Evolutionary conservation across 2,797 vertebrate genomes (phyloP), one percentile per base, ranked within the genome.

Genomic region (Cyprinella venusta): DNA sequence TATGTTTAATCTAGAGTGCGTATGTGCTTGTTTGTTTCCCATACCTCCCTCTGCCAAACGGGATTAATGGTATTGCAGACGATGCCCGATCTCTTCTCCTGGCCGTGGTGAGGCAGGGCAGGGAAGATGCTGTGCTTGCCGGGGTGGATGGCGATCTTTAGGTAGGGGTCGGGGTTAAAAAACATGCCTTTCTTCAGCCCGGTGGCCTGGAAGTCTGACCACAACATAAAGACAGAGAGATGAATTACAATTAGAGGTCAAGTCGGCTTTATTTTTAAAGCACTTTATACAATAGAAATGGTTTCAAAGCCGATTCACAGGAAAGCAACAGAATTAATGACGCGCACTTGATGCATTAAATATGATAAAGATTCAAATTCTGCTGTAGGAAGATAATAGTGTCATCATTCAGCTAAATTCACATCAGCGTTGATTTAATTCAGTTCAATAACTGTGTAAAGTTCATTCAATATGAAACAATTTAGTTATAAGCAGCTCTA

Each of bases 121-220:
- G 96, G 96, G 86, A 97, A 96, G 90, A 97, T 97, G 91, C 96
- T 97, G 19, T 96, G 95, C 54, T 96, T 96, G 81, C 96, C 96
- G 13, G 96, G 96, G 87, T 96, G 96, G 86, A 97, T 97, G 69
- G 96, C 95, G 88, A 97, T 96, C 93, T 97, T 97, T 88, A 97
- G 92, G 72, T 97, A 97, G 56, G 96, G 96, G 69, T 97, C 96
- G 8, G 96, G 96, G 88, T 96, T 96, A 89, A 96, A 97, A 90
- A 97, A 97, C 96, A 96, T 97, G 45, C 96, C 96, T 90, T 97
- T 96, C 93, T 97, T 96, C 89, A 97, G 90, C 50, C 96, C 96
- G 86, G 95, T 94, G 61, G 96, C 96, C 89, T 97, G 96, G 88
- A 97, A 96, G 90, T 96, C 96, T 96, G 80, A 69, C 24, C 50